Evolutionary conservation across 1,140 invertebrate species (phyloP).

Genomic region (Cyrtorhinus lividipennis): DNA sequence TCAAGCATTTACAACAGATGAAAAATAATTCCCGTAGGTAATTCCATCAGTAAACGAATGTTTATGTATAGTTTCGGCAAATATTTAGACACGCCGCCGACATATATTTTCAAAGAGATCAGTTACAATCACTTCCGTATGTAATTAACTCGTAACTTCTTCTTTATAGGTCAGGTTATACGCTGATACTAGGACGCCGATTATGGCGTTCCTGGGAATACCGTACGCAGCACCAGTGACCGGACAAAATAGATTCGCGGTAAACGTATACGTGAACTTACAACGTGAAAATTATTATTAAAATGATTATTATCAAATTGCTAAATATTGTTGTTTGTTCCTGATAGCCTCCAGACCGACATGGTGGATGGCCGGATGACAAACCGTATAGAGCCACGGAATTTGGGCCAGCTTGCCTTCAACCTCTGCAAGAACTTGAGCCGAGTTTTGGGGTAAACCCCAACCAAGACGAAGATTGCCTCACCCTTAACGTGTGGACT

Average conservation of each 20-base stretch:
- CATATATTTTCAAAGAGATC: no score
- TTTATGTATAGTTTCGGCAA: background rate
- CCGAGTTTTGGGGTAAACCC: constrained; percentile 18
- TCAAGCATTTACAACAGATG: no score
- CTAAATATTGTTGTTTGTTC: no score
- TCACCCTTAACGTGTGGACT: constrained; percentile 40
- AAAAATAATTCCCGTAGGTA: no score
- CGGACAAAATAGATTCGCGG: constrained; percentile 35
- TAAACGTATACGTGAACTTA: no score
- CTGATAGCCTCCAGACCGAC: constrained; percentile 35
- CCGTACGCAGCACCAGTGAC: constrained; percentile 41
- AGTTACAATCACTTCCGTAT: no score
- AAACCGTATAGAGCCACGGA: constrained; percentile 31
- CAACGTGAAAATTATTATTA: no score
- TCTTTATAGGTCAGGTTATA: constrained; percentile 23
- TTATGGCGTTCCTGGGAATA: constrained; percentile 35
- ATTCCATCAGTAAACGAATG: no score
- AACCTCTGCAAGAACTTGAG: constrained; percentile 27
- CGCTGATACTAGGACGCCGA: constrained; percentile 20
- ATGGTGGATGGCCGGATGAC: constrained; percentile 33
- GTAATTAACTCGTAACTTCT: no score
- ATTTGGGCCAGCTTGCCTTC: constrained; percentile 36
- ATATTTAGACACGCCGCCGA: no score
- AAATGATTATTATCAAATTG: no score
- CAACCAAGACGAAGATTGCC: constrained; percentile 35